Percentiles rank a stretch among this genome's conserved stretches.
Conservation (phyloP, 1,140 invertebrate genomes). For the Trachymyrmex septentrionalis region DNA sequence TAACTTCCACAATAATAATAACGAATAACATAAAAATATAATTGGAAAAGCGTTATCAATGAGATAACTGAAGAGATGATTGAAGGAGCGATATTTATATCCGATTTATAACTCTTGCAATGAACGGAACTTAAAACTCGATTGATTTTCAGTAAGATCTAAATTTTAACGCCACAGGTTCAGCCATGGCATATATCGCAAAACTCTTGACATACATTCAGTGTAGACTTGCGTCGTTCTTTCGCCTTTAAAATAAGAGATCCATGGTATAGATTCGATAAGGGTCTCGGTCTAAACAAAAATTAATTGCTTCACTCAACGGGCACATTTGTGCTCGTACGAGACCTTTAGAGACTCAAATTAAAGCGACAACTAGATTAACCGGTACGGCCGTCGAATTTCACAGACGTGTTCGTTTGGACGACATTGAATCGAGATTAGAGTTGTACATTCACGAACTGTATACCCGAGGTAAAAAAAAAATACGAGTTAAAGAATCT, state of each 20-base stretch:
- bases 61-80: too few species aligned
- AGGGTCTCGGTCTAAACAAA: constrained; percentile 49
- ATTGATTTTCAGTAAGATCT: background rate
- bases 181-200: background rate
- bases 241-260: constrained; percentile 18
- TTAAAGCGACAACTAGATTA: constrained; percentile 14
- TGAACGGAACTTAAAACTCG: background rate
- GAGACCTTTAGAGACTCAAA: constrained; percentile 23
- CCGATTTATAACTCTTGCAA: constrained; percentile 43
- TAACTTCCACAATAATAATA: background rate
- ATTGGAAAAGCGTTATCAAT: background rate
- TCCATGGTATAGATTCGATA: constrained; percentile 50
- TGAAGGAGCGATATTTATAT: constrained; percentile 27
- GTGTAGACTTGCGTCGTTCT: background rate
- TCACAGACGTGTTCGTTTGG: background rate
- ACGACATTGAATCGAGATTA: constrained; percentile 4
- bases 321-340: constrained; percentile 14
- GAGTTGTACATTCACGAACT: background rate
- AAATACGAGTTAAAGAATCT: background rate
- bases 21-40: constrained; percentile 20
- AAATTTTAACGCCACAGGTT: constrained; percentile 8
- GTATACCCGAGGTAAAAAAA: background rate
- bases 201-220: constrained; percentile 45
- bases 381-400: constrained; percentile 13
- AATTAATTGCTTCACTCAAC: constrained; percentile 62